Evolutionary conservation across 2,797 vertebrate genomes (phyloP), one percentile per base, ranked within the genome.

Genomic region (Pterois miles): DNA sequence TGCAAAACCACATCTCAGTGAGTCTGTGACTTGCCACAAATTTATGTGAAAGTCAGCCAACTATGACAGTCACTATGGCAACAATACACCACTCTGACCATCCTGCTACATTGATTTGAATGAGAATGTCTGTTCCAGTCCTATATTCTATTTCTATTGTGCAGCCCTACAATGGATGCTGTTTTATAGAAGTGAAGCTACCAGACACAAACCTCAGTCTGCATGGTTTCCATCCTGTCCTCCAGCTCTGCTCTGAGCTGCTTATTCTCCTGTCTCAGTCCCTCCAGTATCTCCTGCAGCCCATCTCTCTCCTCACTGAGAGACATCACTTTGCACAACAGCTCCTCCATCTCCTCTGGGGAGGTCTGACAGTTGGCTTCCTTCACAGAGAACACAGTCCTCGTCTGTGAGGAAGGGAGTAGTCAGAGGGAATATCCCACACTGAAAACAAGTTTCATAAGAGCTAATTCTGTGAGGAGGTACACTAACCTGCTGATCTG

Each of bases 261-360:
- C 16, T 91, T 84, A 46, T 87, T 94, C 86, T 96, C 94, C 33
- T 85, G 77, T 71, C 76, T 88, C 16, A 92, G 57, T 1, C 4
- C 38, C 48, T 95, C 87, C 64, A 96, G 73, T 2, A 46, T 70
- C 65, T 94, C 86, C 73, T 89, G 94, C 18, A 97, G 92, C 73
- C 95, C 82, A 12, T 94, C 88, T 64, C 91, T 95, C 75, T 96
- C 95, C 66, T 93, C 90, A 22, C 78, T 82, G 52, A 97, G 82
- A n/a, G 84, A 76, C 1, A 64, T 81, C 48, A 92, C 79, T 8
- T 88, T 83, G 85, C 34, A 1, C 59, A 25, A 50, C 77, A 95
- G 88, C 27, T 56, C 20, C 71, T 85, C 74, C 54, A 71, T 13
- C 71, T 93, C 83, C 60, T 89, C 81, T 0, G 71, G 33, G 25